These are phyloP conservation scores for Phrynocephalus guinanensis DNA, from an alignment of 2,797 vertebrate species.

Conservation along the genomic window DNA sequence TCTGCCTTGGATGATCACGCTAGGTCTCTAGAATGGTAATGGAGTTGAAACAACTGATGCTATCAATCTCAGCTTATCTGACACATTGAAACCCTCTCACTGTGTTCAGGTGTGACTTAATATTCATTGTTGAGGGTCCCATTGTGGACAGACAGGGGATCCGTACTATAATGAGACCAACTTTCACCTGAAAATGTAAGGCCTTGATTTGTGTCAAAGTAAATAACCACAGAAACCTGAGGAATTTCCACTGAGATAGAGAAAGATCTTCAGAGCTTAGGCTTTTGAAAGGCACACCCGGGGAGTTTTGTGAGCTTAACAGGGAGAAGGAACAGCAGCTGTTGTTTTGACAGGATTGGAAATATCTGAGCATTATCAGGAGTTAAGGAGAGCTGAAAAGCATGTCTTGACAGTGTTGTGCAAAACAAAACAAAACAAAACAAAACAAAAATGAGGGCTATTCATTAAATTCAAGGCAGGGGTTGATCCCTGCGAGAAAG, in stretches of 20 bases:
- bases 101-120: too few species aligned
- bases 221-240: neutral
- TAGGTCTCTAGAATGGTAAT: too few species aligned
- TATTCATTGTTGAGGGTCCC: neutral
- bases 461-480: neutral
- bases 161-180: conserved; percentile 9
- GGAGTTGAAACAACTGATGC: too few species aligned
- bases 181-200: conserved; percentile 1
- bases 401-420: conserved; percentile 2
- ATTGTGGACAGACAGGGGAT: neutral
- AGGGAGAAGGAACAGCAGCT: conserved; percentile 21
- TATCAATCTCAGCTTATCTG: too few species aligned
- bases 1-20: too few species aligned
- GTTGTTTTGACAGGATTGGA: neutral
- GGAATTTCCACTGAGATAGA: conserved; percentile 13
- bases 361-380: conserved; percentile 36
- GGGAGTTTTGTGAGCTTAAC: conserved; percentile 15
- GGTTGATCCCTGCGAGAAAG: conserved; percentile 9
- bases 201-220: neutral
- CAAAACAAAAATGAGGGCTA: conserved; percentile 5
- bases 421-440: neutral
- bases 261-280: conserved; percentile 11
- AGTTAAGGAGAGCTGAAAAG: conserved; percentile 3
- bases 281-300: conserved; percentile 22
- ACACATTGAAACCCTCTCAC: too few species aligned